Percentiles rank a stretch among this genome's conserved stretches.
Conservation (phyloP, 2,113 vertebrate genomes). For the Stercorarius parasiticus region DNA sequence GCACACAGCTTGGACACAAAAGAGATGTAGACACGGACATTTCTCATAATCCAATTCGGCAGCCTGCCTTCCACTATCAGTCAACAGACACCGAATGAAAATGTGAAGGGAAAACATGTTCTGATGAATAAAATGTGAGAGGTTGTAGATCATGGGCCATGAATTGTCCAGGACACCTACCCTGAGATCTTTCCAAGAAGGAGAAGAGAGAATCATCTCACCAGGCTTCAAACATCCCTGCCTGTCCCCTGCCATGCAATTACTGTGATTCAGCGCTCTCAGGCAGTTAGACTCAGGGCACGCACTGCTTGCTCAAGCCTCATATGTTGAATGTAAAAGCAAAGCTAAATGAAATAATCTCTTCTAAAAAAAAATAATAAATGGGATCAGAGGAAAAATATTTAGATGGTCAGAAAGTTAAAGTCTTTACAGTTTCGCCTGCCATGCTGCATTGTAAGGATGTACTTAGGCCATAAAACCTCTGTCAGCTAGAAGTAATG, state of each 20-base stretch:
- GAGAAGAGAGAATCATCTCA: not conserved
- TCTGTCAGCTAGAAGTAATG: not conserved
- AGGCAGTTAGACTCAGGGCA: not conserved
- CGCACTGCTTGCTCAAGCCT: fast-evolving
- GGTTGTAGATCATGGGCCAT: not conserved
- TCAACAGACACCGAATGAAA: not conserved
- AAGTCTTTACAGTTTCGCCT: not conserved
- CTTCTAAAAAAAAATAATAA: not conserved
- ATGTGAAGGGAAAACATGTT: not conserved
- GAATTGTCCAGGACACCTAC: not conserved
- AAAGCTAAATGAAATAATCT: not conserved
- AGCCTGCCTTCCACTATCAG: not conserved
- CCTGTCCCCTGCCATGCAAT: not conserved
- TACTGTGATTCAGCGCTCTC: not conserved
- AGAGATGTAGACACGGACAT: not conserved
- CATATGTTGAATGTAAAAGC: not conserved
- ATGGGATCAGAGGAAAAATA: not conserved
- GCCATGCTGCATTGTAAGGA: not conserved
- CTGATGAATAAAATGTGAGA: not conserved
- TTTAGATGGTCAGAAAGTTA: not conserved
- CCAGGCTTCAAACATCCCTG: not conserved
- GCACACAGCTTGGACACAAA: not conserved
- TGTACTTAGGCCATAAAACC: not conserved
- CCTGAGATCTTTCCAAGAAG: not conserved
- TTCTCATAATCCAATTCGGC: not conserved